A percentile compares a stretch with the other conserved stretches of the same genome.
Conservation (phyloP, 2,113 vertebrate species). For the Ictidomys tridecemlineatus region DNA sequence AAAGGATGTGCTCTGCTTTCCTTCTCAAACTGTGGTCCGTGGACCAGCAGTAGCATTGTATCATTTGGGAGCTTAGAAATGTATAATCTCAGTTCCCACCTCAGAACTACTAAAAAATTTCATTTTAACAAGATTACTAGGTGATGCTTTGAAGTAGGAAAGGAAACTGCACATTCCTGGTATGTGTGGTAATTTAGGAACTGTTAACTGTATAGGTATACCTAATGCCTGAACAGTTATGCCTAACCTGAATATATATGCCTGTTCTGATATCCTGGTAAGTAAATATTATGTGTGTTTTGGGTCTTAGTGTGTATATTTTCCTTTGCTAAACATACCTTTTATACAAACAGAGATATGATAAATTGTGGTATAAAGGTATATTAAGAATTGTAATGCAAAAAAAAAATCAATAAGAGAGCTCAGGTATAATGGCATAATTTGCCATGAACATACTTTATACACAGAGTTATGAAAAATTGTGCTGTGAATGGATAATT, state of each 20-base stretch:
- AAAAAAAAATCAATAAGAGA: too few relatives aligned
- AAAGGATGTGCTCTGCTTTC: not conserved
- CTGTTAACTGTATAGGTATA: not conserved
- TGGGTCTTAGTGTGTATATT: not conserved
- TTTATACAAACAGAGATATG: too few relatives aligned
- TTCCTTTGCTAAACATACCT: too few relatives aligned
- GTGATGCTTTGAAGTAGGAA: not conserved
- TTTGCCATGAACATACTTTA: too few relatives aligned
- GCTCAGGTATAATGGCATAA: too few relatives aligned
- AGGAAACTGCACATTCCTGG: not conserved
- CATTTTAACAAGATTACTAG: not conserved
- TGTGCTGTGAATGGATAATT: too few relatives aligned
- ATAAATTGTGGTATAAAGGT: too few relatives aligned
- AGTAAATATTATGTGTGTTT: not conserved
- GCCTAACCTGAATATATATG: not conserved
- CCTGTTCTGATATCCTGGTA: not conserved
- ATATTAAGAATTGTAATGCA: too few relatives aligned
- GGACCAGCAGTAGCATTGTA: not conserved
- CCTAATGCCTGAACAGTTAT: not conserved
- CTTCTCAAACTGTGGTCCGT: not conserved
- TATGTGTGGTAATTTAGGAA: not conserved
- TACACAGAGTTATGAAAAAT: too few relatives aligned
- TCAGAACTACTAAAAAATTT: not conserved
- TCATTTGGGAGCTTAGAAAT: too few relatives aligned
- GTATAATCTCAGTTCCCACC: not conserved